Evolutionary conservation across 2,113 vertebrate genomes (phyloP).

Genomic region (Scatophagus argus): DNA sequence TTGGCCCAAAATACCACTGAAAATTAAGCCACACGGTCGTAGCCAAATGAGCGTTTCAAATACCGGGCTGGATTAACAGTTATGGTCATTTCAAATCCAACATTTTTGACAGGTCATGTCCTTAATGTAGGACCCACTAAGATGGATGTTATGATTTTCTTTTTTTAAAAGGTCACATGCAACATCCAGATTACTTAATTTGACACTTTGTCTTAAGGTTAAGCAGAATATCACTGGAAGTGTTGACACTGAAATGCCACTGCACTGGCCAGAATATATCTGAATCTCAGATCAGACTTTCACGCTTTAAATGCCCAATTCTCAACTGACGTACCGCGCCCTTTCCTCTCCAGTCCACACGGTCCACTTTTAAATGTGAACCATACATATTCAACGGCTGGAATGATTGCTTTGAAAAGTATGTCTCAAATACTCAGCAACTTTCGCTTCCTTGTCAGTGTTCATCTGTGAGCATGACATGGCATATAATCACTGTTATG

Average conservation of each 20-base stretch:
- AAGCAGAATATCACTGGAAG: conserved; percentile 53
- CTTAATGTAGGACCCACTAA: not conserved
- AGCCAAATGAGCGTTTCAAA: conserved; percentile 3
- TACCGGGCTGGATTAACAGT: not conserved
- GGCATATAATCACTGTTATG: conserved; percentile 19
- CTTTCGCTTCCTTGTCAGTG: not conserved
- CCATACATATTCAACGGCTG: not conserved
- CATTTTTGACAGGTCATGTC: conserved; percentile 14
- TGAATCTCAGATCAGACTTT: conserved; percentile 44
- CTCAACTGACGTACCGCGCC: not conserved
- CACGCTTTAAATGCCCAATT: conserved; percentile 14
- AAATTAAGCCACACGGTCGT: conserved; percentile 5
- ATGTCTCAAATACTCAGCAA: not conserved
- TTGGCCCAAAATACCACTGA: conserved; percentile 46
- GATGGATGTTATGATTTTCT: conserved; percentile 31
- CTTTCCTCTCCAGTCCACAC: conserved; percentile 29
- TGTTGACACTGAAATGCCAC: conserved; percentile 69
- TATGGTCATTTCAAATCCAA: not conserved
- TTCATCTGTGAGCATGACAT: not conserved
- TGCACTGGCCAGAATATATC: conserved; percentile 45
- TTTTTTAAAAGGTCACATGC: conserved; percentile 55
- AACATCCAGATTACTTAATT: conserved; percentile 54
- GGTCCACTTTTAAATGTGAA: conserved; percentile 4
- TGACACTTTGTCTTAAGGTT: conserved; percentile 63
- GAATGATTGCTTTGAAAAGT: not conserved